Evolutionary conservation across 1,140 invertebrate genomes (phyloP), one percentile per base, ranked within the genome.

Genomic region (Diplogasteroides magnus): DNA sequence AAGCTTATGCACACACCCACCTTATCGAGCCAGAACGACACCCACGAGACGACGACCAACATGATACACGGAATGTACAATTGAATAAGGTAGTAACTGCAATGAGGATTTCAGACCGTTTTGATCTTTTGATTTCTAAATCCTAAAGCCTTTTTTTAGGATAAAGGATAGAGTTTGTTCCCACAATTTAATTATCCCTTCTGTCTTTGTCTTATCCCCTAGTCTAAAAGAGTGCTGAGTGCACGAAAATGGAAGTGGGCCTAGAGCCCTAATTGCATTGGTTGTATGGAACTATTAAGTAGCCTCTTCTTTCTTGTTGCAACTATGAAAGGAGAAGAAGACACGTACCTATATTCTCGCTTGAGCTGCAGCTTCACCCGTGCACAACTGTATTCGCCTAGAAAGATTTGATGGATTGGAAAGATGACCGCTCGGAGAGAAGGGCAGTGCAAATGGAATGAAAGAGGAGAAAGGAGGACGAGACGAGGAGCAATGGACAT

Each of bases 71-170:
- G 81, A 74, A 83, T 78, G 64, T 82, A 83, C 11, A 82, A 71
- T 75, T 96, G 93, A 84, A 96, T 96, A 76, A 97, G 88, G 87
- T 97, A 96, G 88, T 96, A 97, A 86, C 91, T 92, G 89, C 94
- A 81, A 78, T 27, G 29, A 68, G 6, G 37, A 48, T 11, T 19
- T 19, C 6, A 11, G 6, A 48, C 19, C 19, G 37, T 48, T 48
- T 48, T 48, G 19, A n/a, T n/a, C n/a, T n/a, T n/a, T n/a, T n/a
- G n/a, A n/a, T n/a, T n/a, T n/a, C n/a, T n/a, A n/a, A n/a, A n/a
- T n/a, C n/a, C n/a, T n/a, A n/a, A n/a, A n/a, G n/a, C n/a, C n/a
- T n/a, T n/a, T n/a, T n/a, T n/a, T n/a, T n/a, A n/a, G n/a, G n/a
- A n/a, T n/a, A n/a, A n/a, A n/a, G n/a, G n/a, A n/a, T n/a, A n/a